Conservation (phyloP, 1,140 invertebrate genomes). For the Wasmannia auropunctata region DNA sequence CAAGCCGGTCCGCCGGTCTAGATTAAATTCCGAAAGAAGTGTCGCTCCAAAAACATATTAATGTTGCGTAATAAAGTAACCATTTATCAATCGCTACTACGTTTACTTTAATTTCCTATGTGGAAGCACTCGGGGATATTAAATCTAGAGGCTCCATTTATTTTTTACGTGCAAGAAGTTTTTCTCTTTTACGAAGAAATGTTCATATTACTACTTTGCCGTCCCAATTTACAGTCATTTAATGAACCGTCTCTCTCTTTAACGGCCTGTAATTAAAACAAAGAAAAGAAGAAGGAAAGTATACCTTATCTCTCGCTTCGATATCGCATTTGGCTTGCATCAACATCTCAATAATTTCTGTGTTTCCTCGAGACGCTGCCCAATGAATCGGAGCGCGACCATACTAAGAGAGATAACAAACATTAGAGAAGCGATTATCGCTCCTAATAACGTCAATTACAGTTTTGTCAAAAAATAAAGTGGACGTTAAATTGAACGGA, state of each 20-base stretch:
- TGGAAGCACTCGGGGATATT: not conserved
- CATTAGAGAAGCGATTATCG: not conserved
- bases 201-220: not conserved
- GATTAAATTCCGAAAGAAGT: conserved; percentile 44
- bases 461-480: not conserved
- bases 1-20: conserved; percentile 4
- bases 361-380: conserved; percentile 90
- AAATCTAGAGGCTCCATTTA: not conserved
- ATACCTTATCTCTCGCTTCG: conserved; percentile 91
- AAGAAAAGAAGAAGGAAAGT: not conserved
- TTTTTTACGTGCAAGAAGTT: not conserved
- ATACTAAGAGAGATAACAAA: conserved; percentile 85
- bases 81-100: not conserved
- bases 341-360: conserved; percentile 90
- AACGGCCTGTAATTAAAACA: not conserved
- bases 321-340: conserved; percentile 91
- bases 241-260: not conserved
- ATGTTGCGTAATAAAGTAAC: conserved; percentile 8
- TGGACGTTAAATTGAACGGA: not conserved
- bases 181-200: not conserved
- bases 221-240: not conserved
- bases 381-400: conserved; percentile 91
- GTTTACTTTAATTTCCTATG: not conserved
- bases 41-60: not conserved
- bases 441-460: not conserved